Conservation (phyloP, 2,797 vertebrate genomes). For the Rhinatrema bivittatum region DNA sequence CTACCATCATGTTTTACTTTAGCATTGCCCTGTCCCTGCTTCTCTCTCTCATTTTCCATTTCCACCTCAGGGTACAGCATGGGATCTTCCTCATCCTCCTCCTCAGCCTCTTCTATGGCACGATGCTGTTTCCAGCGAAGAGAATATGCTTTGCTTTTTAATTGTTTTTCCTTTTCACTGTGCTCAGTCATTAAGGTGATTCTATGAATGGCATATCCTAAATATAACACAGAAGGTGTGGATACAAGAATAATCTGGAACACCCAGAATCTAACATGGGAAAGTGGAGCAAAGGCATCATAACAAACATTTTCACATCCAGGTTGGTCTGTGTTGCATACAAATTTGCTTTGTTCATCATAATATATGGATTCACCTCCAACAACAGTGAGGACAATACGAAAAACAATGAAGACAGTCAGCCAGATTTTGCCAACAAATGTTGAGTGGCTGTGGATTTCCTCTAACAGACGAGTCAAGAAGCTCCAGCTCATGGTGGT, state of each 20-base stretch:
- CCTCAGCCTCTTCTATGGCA: slow-evolving; percentile 64
- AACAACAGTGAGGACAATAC: slow-evolving; percentile 92
- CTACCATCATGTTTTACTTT: slow-evolving; percentile 80
- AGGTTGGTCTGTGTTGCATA: slow-evolving; percentile 93
- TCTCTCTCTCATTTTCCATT: slow-evolving; percentile 65
- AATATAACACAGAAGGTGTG: slow-evolving; percentile 88
- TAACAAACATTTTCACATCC: slow-evolving; percentile 98
- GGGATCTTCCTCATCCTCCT: slow-evolving; percentile 85
- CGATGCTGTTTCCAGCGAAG: slow-evolving; percentile 73
- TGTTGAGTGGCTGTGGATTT: slow-evolving; percentile 98
- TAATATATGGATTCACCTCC: slow-evolving; percentile 98
- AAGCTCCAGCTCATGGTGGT: slow-evolving; percentile 98
- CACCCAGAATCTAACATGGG: slow-evolving; percentile 95
- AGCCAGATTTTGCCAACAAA: slow-evolving; percentile 99
- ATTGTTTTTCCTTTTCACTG: slow-evolving; percentile 23
- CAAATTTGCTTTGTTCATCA: slow-evolving; percentile 95
- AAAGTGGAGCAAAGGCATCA: slow-evolving; percentile 89
- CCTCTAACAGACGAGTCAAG: slow-evolving; percentile 94
- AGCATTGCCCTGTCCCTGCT: slow-evolving; percentile 65
- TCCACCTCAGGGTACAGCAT: slow-evolving; percentile 76
- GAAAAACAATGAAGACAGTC: slow-evolving; percentile 90
- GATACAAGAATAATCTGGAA: slow-evolving; percentile 95
- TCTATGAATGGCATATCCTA: slow-evolving; percentile 91
- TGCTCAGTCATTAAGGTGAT: slow-evolving; percentile 81
- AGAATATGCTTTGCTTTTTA: slow-evolving; percentile 46